phyloP scores from a whole-genome alignment of 1,140 invertebrate species.

The Dryas iulia region DNA sequence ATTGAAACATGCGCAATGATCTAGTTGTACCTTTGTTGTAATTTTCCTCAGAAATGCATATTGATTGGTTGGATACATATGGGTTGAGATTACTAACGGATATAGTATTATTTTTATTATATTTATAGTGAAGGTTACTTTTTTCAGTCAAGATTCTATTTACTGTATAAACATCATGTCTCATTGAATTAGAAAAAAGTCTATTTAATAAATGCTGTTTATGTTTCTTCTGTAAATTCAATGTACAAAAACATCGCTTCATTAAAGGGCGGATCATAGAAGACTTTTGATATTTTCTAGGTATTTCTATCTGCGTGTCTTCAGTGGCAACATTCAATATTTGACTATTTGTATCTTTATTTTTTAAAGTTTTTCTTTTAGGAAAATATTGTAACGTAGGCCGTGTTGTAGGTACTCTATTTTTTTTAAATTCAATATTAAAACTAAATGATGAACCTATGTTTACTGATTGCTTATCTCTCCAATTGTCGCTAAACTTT shows the following conservation, averaged over 20 bases:
- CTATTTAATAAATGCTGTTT: conserved; percentile 18
- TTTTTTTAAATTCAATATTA: conserved; percentile 41
- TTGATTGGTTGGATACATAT: not conserved
- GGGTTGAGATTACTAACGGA: not conserved
- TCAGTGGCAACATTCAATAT: conserved; percentile 18
- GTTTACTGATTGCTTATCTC: conserved; percentile 28
- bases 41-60: not conserved
- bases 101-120: not conserved
- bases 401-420: not conserved
- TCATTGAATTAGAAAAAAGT: not conserved
- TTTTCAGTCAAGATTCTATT: conserved; percentile 25
- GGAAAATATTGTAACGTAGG: not conserved
- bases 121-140: not conserved
- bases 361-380: conserved; percentile 10
- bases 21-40: not conserved
- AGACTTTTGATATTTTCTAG: conserved; percentile 22
- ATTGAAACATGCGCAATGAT: conserved; percentile 4
- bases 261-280: conserved; percentile 26
- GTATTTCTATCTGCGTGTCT: conserved; percentile 16
- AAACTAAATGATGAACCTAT: conserved; percentile 44
- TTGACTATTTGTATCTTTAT: conserved; percentile 19
- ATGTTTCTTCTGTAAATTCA: conserved; percentile 43
- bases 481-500: not conserved
- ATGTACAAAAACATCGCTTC: conserved; percentile 49
- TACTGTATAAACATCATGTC: conserved; percentile 16